Conservation (phyloP, 2,888 invertebrate genomes). For the Oxyscelio sp. region DNA sequence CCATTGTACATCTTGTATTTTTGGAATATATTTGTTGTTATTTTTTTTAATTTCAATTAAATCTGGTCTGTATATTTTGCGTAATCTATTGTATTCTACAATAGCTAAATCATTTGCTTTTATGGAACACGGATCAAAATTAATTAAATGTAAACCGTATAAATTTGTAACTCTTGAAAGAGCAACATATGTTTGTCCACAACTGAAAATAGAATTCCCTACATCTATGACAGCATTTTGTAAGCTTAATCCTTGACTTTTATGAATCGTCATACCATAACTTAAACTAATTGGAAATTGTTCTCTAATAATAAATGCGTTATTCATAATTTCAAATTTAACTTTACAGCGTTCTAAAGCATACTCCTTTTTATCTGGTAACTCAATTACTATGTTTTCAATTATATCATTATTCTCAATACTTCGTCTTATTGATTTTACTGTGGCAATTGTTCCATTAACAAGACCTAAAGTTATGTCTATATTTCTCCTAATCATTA, state of each 20-base stretch:
- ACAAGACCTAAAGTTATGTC: too few relatives aligned
- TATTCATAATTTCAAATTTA: slow-evolving; percentile 60
- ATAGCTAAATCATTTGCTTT: slow-evolving; percentile 48
- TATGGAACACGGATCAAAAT: slow-evolving; percentile 19
- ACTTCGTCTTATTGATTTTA: too few relatives aligned
- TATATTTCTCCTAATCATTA: too few relatives aligned
- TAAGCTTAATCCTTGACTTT: slow-evolving; percentile 14
- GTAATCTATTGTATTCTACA: not conserved
- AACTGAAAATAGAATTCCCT: not conserved
- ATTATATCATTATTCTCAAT: slow-evolving; percentile 32
- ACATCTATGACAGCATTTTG: not conserved
- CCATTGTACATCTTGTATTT: not conserved
- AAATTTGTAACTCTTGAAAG: not conserved
- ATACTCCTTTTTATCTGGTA: slow-evolving; percentile 61
- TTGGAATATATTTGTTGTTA: slow-evolving; percentile 34
- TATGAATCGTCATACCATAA: slow-evolving; percentile 78
- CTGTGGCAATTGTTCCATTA: too few relatives aligned
- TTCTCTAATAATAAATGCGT: slow-evolving; percentile 15
- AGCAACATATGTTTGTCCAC: not conserved
- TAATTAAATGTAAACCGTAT: not conserved
- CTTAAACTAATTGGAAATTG: slow-evolving; percentile 76
- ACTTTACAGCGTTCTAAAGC: slow-evolving; percentile 62
- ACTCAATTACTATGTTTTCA: slow-evolving; percentile 61
- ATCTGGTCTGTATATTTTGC: not conserved
- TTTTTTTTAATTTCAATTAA: slow-evolving; percentile 53